Evolutionary conservation across 1,140 invertebrate genomes (phyloP).

Genomic region (Tetramorium simillimum): DNA sequence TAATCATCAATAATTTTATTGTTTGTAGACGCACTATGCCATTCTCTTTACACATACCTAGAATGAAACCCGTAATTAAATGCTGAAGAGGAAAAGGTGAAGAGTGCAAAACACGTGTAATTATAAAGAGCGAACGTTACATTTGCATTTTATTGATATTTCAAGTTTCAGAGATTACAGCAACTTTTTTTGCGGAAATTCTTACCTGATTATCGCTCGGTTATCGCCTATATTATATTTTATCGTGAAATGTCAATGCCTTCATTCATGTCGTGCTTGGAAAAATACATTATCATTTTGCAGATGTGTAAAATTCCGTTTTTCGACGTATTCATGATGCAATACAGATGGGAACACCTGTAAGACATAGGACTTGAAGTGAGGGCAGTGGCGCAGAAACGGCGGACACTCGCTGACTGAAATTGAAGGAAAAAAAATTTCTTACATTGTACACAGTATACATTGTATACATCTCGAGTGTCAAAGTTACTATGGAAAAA

Average conservation of each 20-base stretch:
- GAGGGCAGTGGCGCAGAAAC: neutral
- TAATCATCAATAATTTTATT: slow-evolving; percentile 1
- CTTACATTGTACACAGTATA: too few species aligned
- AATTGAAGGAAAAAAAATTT: neutral
- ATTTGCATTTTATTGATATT: neutral
- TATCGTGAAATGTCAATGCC: neutral
- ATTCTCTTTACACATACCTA: neutral
- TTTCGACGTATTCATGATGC: slow-evolving; percentile 13
- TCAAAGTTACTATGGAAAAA: neutral
- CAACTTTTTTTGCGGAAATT: neutral
- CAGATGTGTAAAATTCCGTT: neutral
- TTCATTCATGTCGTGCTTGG: neutral
- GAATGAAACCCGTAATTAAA: neutral
- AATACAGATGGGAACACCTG: neutral
- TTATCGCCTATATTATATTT: neutral
- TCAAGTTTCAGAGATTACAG: neutral
- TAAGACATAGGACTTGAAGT: slow-evolving; percentile 33
- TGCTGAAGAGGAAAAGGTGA: neutral
- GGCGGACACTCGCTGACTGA: neutral
- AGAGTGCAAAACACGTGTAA: neutral
- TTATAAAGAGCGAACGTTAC: neutral
- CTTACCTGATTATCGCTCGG: neutral
- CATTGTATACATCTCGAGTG: too few species aligned
- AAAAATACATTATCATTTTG: neutral
- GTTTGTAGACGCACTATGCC: neutral